Evolutionary conservation across 2,888 invertebrate species (phyloP), one percentile per base, ranked within the genome.

Genomic region (Diarsia mendica): DNA sequence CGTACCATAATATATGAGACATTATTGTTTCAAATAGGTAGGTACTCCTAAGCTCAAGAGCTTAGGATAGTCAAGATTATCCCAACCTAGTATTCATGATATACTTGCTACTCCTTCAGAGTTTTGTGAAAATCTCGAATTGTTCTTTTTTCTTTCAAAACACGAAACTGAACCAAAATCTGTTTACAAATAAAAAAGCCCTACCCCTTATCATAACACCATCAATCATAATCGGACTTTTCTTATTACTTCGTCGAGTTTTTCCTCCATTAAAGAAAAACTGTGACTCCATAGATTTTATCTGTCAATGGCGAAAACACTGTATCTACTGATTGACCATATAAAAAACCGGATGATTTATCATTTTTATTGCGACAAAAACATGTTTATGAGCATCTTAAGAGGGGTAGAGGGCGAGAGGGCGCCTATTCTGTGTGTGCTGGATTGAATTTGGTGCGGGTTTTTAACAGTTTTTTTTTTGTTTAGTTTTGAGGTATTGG

Each of bases 371-470:
- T 95, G 96, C 95, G 92, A 94, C 94, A 96, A 96, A 96, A 96
- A 96, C 96, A 96, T 96, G 96, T 96, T 96, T 96, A 96, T 96
- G 96, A 94, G 95, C 94, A 95, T 95, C 95, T 96, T 95, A 96
- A 94, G 95, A 95, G 94, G 94, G 93, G 92, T 86, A 92, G 86
- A 83, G 77, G 78, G 84, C 69, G 80, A 78, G 80, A 81, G 75
- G 72, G 73, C 4, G 83, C 78, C 28, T 89, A 91, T 91, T 91
- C 91, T 86, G 84, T 68, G 51, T 46, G 39, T 48, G 60, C 33
- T 49, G n/a, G 66, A 79, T 74, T 73, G 70, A 72, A 67, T 67
- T 68, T 2, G 46, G 44, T 68, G 46, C 4, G 33, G 55, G 28
- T 55, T 44, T 58, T 60, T 10, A 60, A 33, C 28, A 39, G 20